Evolutionary conservation across 2,888 invertebrate species (phyloP), one percentile per base, ranked within the genome.

Genomic region (Xestobium rufovillosum): DNA sequence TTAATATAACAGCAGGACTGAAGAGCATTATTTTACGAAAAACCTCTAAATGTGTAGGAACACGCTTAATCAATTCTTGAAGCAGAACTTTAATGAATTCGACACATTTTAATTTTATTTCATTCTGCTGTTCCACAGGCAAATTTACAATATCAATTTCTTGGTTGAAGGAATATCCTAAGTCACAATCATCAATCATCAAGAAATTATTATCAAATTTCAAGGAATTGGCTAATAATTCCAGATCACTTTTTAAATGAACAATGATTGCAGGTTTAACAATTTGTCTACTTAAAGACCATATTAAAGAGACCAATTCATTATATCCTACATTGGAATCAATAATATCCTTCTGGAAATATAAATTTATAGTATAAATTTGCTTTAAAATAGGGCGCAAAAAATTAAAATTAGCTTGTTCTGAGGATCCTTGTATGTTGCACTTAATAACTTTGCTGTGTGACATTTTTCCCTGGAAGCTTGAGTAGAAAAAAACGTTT

Each of bases 271-370:
- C 23, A 19, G n/a, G 23, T n/a, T 19, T 19, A 8, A 19, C 23
- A 19, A 19, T 19, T 19, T 19, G 23, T n/a, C 23, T 19, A 19
- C 23, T 8, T n/a, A 19, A 19, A 19, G 23, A 19, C 23, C 23
- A 19, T 19, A 19, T n/a, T 19, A 19, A 19, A 19, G 23, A n/a
- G n/a, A n/a, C n/a, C n/a, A n/a, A n/a, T n/a, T n/a, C n/a, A n/a
- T n/a, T n/a, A n/a, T n/a, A n/a, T n/a, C n/a, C n/a, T n/a, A n/a
- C n/a, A n/a, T n/a, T n/a, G n/a, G n/a, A n/a, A n/a, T 41, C 41
- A 33, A 41, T 38, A 30, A 29, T 14, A 13, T 13, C 13, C 19
- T 38, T 28, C 34, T 41, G 38, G 34, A 41, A 41, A 17, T 33
- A 34, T 15, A 38, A 32, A 38, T 39, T 41, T 26, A 41, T n/a